Evolutionary conservation across 2,113 vertebrate genomes (phyloP).

Genomic region (Sturnira hondurensis): DNA sequence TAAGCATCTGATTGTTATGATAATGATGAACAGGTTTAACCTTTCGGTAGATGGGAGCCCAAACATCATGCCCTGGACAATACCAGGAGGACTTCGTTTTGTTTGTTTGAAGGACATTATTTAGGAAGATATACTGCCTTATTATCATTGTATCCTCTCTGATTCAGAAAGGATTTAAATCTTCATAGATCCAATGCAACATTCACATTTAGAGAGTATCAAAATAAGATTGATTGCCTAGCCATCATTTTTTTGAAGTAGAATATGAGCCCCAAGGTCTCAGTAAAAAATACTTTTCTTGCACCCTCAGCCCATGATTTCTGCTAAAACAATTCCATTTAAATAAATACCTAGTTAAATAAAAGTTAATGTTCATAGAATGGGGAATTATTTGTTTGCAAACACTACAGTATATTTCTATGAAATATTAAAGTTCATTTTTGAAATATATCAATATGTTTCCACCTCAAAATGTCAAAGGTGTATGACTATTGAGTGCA

Average conservation of each 20-base stretch:
- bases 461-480: not conserved
- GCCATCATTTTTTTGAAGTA: not conserved
- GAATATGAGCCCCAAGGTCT: not conserved
- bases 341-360: slow-evolving; percentile 4
- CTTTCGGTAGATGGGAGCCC: not conserved
- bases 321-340: not conserved
- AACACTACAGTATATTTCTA: not conserved
- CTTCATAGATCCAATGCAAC: not conserved
- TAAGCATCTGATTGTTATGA: slow-evolving; percentile 9
- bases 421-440: slow-evolving; percentile 11
- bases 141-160: not conserved
- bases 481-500: not conserved
- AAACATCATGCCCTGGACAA: not conserved
- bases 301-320: not conserved
- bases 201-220: not conserved
- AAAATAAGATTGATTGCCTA: not conserved
- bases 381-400: not conserved
- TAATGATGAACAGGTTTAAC: slow-evolving; percentile 4
- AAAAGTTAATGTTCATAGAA: not conserved
- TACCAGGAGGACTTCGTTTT: not conserved
- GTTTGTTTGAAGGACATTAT: not conserved
- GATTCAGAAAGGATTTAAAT: slow-evolving; percentile 10
- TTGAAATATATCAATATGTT: not conserved
- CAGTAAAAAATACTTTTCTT: not conserved
- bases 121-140: not conserved